Base-by-base conservation (phyloP, 2,113 vertebrate species). In the Stigmatopora nigra region DNA sequence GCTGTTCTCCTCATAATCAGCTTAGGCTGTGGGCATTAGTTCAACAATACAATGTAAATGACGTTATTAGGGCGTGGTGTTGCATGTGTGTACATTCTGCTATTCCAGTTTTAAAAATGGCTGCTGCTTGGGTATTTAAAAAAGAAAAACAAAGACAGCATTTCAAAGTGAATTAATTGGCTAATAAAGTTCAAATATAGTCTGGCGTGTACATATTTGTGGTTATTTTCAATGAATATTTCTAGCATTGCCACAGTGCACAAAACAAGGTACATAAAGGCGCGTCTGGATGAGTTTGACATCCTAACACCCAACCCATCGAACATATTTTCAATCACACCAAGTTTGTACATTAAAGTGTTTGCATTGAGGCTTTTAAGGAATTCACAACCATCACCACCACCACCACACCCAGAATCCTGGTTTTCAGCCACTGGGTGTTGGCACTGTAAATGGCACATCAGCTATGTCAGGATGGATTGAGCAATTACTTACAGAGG, bases 101-200 rank as follows among this genome's bases (percentile, higher is more conserved):
- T 47, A 49, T 73, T 84, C 78, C 76, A 72, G 72, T 80, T 72
- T 80, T 25, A 58, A 61, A 19, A 38, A 61, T 22, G 59, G 20
- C 59, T 61, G 41, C 61, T 51, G 55, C 63, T 41, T 2, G 25
- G 60, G 63, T 48, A 19, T 17, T 64, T 31, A 31, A 31, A 31
- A 60, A 59, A 57, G 67, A 71, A 76, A 36, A 64, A 72, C 74
- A 65, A 73, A 87, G 72, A 61, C 77, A 78, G 76, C 67, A 45
- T 70, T 72, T 61, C 15, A n/a, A 48, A 62, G 57, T 20, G 51
- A 45, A 67, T 77, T 84, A 71, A 87, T 79, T 72, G 76, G 70
- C 84, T 81, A 88, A 88, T 88, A 85, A 88, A 90, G 70, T 84
- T 75, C 85, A 85, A 82, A 73, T 84, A 80, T 86, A 89, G 84